A percentile compares a stretch with the other conserved stretches of the same genome.
Conservation (phyloP, 2,797 vertebrate species). For the Knipowitschia caucasica region DNA sequence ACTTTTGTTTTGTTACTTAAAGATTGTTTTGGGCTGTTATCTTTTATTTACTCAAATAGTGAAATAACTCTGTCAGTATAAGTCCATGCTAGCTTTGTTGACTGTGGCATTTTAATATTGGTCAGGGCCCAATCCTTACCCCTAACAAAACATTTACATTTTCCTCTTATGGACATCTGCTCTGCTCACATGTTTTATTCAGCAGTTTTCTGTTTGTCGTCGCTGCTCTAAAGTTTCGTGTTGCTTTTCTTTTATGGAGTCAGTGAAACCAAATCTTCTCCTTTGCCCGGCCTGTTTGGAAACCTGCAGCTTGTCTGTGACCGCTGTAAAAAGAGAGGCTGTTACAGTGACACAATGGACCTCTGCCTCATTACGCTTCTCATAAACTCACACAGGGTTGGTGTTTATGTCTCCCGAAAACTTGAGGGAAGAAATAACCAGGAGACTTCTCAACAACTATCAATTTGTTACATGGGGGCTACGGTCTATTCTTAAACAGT, state of each 20-base stretch:
- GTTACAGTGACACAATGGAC: conserved; percentile 14
- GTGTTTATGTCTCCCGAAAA: not conserved
- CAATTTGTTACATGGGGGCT: not conserved
- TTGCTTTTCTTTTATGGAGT: conserved; percentile 40
- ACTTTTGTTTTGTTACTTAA: too few relatives aligned
- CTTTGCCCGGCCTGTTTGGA: conserved; percentile 11
- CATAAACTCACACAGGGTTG: not conserved
- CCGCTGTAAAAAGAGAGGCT: conserved; percentile 24
- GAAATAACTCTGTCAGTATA: too few relatives aligned
- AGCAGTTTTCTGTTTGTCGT: conserved; percentile 22
- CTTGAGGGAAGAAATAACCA: not conserved
- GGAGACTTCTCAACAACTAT: not conserved
- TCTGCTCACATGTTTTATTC: conserved; percentile 55
- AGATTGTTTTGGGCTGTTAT: too few relatives aligned
- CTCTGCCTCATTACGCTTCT: not conserved
- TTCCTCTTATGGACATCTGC: conserved; percentile 33
- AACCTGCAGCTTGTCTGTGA: conserved; percentile 5
- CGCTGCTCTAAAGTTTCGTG: conserved; percentile 16
- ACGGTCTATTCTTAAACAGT: not conserved
- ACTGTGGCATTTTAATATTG: too few relatives aligned
- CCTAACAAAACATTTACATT: not conserved
- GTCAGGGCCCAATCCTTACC: not conserved
- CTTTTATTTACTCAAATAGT: too few relatives aligned
- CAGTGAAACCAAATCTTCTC: conserved; percentile 53
- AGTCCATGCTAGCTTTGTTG: too few relatives aligned